Base-by-base conservation (phyloP, 35 echinoderm and acorn worm species). In the Eucidaris tribuloides region DNA sequence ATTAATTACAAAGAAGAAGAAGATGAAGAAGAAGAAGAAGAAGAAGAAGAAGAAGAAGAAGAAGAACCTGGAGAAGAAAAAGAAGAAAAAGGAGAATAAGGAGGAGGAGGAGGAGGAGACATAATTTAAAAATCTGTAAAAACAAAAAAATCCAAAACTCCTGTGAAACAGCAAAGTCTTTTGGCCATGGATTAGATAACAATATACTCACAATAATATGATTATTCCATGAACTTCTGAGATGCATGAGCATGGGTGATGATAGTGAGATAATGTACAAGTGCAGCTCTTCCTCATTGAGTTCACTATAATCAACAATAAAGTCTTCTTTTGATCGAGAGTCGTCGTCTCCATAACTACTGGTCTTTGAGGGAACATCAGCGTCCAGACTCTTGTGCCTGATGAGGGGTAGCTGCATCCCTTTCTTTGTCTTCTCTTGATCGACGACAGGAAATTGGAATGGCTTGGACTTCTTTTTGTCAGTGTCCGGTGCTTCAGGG, bases 221-320 rank as follows among this genome's bases (percentile, higher is more conserved):
- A 43, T 99, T 99, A 61, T 90, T 99, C 96, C 96, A 97, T 31
- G 96, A 82, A 48, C 96, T 93, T 87, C 91, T 93, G 20, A 99
- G 42, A 79, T 84, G 91, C 91, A 93, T 99, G 19, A 99, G 61
- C 57, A 99, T 84, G n/a, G 96, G 91, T 63, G 94, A 99, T 36
- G 83, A 86, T 27, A 77, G 55, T 36, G 90, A 86, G 7, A 99
- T 58, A 41, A 99, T 90, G 62, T 93, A 99, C 13, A 99, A 24
- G 50, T 99, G 90, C 59, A 91, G 60, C 45, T 99, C 90, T 15
- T 58, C 42, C 19, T 86, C 79, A 36, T 88, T 46, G 48, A 42
- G 33, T 88, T 85, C 63, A 85, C 82, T 33, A 77, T 81, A 24
- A 71, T 85, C 28, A 65, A 18, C 2, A 38, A 74, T 33, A 44